Conservation (phyloP, 2,888 invertebrate species). For the Dynastes grantii region DNA sequence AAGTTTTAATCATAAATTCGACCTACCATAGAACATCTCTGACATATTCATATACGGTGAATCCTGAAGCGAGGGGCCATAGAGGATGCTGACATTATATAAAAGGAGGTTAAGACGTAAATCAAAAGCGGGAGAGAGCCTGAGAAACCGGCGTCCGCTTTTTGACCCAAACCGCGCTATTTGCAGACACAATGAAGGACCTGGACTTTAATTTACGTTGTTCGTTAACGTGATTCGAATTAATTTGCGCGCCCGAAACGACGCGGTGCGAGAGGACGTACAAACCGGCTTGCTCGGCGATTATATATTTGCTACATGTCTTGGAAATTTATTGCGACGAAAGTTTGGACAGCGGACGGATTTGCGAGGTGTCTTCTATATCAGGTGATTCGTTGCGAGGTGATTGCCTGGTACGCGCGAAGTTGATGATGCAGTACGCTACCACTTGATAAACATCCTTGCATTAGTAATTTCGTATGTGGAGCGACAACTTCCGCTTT, state of each 20-base stretch:
- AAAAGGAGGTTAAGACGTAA: slow-evolving; percentile 75
- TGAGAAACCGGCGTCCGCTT: too few relatives aligned
- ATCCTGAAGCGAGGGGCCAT: slow-evolving; percentile 52
- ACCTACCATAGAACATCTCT: slow-evolving; percentile 56
- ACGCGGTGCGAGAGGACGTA: slow-evolving; percentile 44
- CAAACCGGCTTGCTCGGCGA: slow-evolving; percentile 59
- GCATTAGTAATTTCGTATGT: background rate
- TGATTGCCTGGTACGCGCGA: background rate
- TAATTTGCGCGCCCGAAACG: slow-evolving; percentile 65
- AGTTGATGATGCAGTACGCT: background rate
- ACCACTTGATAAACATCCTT: background rate
- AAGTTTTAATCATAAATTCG: slow-evolving; percentile 54
- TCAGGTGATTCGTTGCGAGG: slow-evolving; percentile 14
- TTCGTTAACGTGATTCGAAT: slow-evolving; percentile 70
- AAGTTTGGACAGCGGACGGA: slow-evolving; percentile 60
- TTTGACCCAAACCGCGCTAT: too few relatives aligned
- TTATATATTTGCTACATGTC: slow-evolving; percentile 70
- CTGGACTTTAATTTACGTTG: slow-evolving; percentile 69
- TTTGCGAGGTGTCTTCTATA: slow-evolving; percentile 54
- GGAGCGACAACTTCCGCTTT: background rate
- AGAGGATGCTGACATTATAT: slow-evolving; percentile 72
- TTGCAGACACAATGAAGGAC: slow-evolving; percentile 64
- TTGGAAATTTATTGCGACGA: slow-evolving; percentile 66
- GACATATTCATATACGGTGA: slow-evolving; percentile 62
- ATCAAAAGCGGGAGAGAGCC: slow-evolving; percentile 72